These are phyloP conservation scores for Chymomyza amoena DNA, from an alignment of 2,888 invertebrate species.

Conservation along the genomic window DNA sequence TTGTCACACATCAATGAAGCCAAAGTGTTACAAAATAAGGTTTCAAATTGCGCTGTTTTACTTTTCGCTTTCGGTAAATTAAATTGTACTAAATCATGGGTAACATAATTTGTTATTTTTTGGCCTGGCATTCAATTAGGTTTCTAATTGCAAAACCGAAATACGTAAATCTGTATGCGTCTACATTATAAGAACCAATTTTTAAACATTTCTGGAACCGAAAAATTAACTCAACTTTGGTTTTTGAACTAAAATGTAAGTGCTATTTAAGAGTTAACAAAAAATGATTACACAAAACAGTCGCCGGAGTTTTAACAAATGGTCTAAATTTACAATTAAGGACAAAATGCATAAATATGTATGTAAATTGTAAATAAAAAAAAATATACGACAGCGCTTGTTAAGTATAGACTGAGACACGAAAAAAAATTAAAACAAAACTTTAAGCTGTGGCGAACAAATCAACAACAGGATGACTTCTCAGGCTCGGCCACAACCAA, in stretches of 20 bases:
- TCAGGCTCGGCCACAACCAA: conserved; percentile 93
- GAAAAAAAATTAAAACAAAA: conserved; percentile 15
- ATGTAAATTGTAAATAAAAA: background rate
- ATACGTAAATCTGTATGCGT: background rate
- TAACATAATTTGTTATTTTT: background rate
- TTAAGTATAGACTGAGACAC: conserved; percentile 6
- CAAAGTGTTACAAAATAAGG: background rate
- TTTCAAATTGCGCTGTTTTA: background rate
- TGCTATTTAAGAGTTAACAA: conserved; percentile 2
- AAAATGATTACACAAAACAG: background rate
- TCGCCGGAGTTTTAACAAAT: background rate
- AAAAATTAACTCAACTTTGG: background rate
- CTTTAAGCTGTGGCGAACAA: conserved; percentile 26
- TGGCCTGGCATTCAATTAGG: background rate
- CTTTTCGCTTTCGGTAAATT: background rate
- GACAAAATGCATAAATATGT: background rate
- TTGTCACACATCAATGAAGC: conserved; percentile 1
- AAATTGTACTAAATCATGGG: background rate
- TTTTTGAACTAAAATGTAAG: background rate
- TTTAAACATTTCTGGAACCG: background rate
- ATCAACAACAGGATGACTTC: conserved; percentile 91
- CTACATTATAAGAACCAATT: background rate
- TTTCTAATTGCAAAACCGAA: background rate
- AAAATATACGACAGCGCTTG: background rate
- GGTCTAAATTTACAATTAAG: background rate